Percentiles rank a stretch among this genome's conserved stretches.
phyloP scores from a whole-genome alignment of 2,797 vertebrate genomes.

The Taeniopygia guttata region DNA sequence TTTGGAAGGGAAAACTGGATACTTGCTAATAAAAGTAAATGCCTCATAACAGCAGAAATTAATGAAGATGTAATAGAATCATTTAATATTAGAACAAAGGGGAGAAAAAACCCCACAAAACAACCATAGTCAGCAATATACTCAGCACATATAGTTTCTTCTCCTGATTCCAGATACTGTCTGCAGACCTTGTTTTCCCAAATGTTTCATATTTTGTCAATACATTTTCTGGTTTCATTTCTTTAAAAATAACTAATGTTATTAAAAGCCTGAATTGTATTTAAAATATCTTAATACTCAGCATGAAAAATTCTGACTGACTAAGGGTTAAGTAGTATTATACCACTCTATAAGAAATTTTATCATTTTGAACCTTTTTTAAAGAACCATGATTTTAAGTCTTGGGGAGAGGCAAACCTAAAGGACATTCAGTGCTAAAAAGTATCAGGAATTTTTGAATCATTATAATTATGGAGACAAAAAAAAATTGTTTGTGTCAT shows the following conservation, averaged over 20 bases:
- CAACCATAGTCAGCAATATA: not conserved
- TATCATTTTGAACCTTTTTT: not conserved
- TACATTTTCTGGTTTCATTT: not conserved
- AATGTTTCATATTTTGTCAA: not conserved
- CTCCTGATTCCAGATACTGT: not conserved
- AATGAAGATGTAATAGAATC: not conserved
- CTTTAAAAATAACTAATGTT: not conserved
- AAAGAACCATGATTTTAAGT: not conserved
- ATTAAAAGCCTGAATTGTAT: not conserved
- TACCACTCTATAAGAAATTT: not conserved
- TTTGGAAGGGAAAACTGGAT: not conserved
- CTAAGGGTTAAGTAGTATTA: not conserved
- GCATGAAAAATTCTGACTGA: not conserved
- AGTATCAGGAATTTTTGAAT: not conserved
- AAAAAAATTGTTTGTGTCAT: not conserved
- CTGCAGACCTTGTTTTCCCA: not conserved
- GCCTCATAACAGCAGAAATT: not conserved
- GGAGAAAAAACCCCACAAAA: not conserved
- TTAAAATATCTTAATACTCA: not conserved
- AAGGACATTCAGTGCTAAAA: not conserved
- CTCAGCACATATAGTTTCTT: not conserved
- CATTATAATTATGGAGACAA: not conserved
- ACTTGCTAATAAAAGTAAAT: not conserved
- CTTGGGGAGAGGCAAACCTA: not conserved
- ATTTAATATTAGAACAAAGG: not conserved